A percentile compares a stretch with the other conserved stretches of the same genome.
Evolutionary conservation across 2,888 invertebrate species (phyloP).

Genomic region (Germaria angustata): DNA sequence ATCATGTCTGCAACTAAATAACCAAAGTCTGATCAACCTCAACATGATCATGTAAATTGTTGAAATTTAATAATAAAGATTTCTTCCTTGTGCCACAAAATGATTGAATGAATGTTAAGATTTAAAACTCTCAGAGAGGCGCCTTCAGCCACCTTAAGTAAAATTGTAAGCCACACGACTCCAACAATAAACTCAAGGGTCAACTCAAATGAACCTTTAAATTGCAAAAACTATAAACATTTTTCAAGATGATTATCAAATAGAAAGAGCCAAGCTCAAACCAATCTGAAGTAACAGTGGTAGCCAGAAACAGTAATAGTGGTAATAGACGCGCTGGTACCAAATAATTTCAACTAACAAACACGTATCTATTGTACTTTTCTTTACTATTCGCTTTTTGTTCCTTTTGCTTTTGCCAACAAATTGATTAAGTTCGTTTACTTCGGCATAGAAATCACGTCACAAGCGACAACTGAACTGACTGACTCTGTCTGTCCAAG

Average conservation of each 20-base stretch:
- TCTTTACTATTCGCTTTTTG: background rate
- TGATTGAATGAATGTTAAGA: background rate
- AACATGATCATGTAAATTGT: slow-evolving; percentile 15
- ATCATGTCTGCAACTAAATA: slow-evolving; percentile 2
- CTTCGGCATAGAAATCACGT: slow-evolving; percentile 10
- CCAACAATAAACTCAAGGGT: slow-evolving; percentile 38
- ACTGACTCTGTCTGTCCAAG: slow-evolving; percentile 12
- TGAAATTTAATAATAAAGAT: slow-evolving; percentile 6
- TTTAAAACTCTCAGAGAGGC: slow-evolving; percentile 17
- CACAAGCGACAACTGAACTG: slow-evolving; percentile 6
- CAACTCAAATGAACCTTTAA: slow-evolving; percentile 50
- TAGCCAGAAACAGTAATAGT: slow-evolving; percentile 5
- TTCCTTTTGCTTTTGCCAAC: background rate
- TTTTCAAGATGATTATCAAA: slow-evolving; percentile 53
- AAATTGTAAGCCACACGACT: slow-evolving; percentile 42
- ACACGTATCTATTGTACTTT: slow-evolving; percentile 7
- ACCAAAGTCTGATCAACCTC: background rate
- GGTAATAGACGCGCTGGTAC: background rate
- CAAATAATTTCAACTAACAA: background rate
- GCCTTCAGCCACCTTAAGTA: slow-evolving; percentile 32
- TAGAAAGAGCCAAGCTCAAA: slow-evolving; percentile 25
- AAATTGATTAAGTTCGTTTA: slow-evolving; percentile 57
- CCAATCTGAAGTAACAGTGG: slow-evolving; percentile 11
- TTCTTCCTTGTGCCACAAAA: slow-evolving; percentile 24
- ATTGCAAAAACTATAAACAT: slow-evolving; percentile 17